These are phyloP conservation scores for Smutsia temminckii DNA, from an alignment of 2,797 vertebrate genomes.

Conservation along the genomic window DNA sequence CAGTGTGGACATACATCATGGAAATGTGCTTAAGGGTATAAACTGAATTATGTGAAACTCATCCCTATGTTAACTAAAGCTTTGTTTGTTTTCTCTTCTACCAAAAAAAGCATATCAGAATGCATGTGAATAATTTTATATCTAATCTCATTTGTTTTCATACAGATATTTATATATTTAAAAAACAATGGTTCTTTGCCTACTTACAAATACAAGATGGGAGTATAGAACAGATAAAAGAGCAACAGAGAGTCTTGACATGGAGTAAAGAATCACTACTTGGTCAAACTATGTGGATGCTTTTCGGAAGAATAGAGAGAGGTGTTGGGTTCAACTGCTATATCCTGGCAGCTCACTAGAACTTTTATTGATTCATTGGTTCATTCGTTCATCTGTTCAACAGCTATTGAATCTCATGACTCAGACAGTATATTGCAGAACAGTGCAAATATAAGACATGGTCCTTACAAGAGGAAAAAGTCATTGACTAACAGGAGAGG, in stretches of 20 bases:
- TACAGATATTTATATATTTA: constrained; percentile 10
- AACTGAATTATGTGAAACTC: not conserved
- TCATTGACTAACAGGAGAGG: not conserved
- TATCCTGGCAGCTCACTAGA: not conserved
- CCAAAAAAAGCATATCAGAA: not conserved
- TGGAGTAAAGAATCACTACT: not conserved
- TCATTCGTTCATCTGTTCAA: not conserved
- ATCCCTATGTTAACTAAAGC: not conserved
- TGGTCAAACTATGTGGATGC: not conserved
- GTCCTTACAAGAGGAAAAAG: not conserved
- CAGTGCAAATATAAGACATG: not conserved
- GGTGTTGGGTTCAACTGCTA: not conserved
- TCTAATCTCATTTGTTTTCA: not conserved
- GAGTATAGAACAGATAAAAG: not conserved
- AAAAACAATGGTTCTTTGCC: not conserved
- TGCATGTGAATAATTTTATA: not conserved
- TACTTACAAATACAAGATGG: not conserved
- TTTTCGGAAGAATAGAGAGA: not conserved
- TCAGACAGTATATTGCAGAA: not conserved
- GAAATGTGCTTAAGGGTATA: not conserved
- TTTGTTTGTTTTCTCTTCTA: not conserved
- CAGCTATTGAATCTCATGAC: not conserved
- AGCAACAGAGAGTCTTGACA: not conserved
- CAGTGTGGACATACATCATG: not conserved
- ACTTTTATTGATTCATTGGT: not conserved